phyloP scores from a whole-genome alignment of 2,797 vertebrate genomes.

The Petrocephalus sullivani region DNA sequence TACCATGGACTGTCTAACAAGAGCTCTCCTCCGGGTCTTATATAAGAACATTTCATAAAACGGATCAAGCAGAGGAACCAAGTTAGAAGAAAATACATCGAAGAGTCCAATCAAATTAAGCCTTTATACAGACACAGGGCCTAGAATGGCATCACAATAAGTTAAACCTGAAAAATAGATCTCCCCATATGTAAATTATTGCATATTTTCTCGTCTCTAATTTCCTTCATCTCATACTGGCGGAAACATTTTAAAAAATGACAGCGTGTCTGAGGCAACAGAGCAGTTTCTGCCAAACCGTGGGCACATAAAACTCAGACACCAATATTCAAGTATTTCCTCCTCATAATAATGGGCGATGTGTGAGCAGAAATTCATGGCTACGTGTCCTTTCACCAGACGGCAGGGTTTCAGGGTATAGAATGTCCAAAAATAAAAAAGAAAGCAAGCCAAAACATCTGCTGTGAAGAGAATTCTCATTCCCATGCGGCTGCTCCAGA shows the following conservation, averaged over 20 bases:
- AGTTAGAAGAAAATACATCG: not conserved
- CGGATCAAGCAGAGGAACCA: not conserved
- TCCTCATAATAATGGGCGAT: constrained; percentile 26
- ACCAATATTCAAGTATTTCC: constrained; percentile 47
- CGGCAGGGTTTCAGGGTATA: not conserved
- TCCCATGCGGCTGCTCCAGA: not conserved
- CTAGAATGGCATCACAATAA: not conserved
- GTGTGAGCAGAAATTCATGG: constrained; percentile 21
- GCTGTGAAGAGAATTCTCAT: not conserved
- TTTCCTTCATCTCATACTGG: not conserved
- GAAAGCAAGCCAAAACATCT: not conserved
- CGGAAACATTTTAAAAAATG: constrained; percentile 7
- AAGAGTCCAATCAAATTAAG: not conserved
- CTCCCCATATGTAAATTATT: not conserved
- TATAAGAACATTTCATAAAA: not conserved
- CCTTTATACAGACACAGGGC: not conserved
- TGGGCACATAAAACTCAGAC: not conserved
- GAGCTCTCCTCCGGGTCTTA: not conserved
- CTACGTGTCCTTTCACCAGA: not conserved
- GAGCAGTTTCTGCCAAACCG: constrained; percentile 2
- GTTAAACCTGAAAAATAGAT: constrained; percentile 12
- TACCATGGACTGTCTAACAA: not conserved
- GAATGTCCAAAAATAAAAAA: not conserved
- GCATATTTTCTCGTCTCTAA: not conserved
- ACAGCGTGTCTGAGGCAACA: not conserved